Evolutionary conservation across 1,140 invertebrate species (phyloP).

Genomic region (Drosophila triauraria): DNA sequence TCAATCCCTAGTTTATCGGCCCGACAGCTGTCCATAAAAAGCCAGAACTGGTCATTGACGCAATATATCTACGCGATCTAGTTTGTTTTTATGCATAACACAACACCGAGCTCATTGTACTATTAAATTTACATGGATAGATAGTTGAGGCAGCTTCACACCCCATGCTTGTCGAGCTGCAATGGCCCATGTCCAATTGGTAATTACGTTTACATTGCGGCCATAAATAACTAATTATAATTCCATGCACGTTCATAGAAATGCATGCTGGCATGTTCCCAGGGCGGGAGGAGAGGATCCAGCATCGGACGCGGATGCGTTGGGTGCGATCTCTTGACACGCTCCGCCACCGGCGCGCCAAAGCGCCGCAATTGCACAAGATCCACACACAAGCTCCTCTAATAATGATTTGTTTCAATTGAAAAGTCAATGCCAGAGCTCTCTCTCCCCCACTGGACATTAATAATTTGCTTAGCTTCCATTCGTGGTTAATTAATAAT

Average conservation of each 20-base stretch:
- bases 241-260: slow-evolving; percentile 56
- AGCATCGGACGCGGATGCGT: slow-evolving; percentile 46
- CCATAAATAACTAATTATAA: slow-evolving; percentile 58
- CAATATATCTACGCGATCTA: slow-evolving; percentile 22
- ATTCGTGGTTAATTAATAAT: slow-evolving; percentile 53
- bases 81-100: slow-evolving; percentile 31
- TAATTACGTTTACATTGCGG: slow-evolving; percentile 66
- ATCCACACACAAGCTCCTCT: slow-evolving; percentile 69
- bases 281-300: slow-evolving; percentile 1
- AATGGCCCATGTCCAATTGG: slow-evolving; percentile 61
- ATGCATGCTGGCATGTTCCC: slow-evolving; percentile 27
- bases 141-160: slow-evolving; percentile 16
- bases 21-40: slow-evolving; percentile 18
- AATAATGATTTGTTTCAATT: slow-evolving; percentile 84
- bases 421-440: slow-evolving; percentile 76
- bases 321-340: slow-evolving; percentile 75
- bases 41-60: slow-evolving; percentile 16
- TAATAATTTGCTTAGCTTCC: slow-evolving; percentile 55
- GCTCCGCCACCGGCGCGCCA: slow-evolving; percentile 41
- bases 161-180: slow-evolving; percentile 60
- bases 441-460: slow-evolving; percentile 24
- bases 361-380: slow-evolving; percentile 58
- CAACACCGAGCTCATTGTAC: slow-evolving; percentile 19
- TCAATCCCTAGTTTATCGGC: slow-evolving; percentile 10
- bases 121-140: slow-evolving; percentile 5